Conservation (phyloP, 1,140 invertebrate species). For the Leptinotarsa texana region DNA sequence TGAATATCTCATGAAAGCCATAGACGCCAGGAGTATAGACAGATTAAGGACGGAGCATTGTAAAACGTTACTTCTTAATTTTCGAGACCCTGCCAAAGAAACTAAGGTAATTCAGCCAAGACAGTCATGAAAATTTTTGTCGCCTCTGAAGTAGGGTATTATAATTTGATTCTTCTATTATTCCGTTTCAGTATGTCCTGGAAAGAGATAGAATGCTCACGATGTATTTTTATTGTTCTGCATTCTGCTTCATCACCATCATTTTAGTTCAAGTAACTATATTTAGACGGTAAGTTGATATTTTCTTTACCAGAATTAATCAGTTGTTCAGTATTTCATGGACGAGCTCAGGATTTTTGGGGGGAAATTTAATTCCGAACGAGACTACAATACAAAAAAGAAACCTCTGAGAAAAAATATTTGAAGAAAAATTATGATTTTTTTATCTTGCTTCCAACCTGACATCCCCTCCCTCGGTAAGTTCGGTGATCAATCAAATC, state of each 20-base stretch:
- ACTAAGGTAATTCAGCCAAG: conserved; percentile 65
- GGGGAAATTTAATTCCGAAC: no score
- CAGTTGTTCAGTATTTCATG: no score
- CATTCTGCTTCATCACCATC: conserved; percentile 71
- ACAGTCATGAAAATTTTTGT: neutral
- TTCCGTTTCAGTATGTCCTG: conserved; percentile 69
- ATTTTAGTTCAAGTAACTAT: conserved; percentile 68
- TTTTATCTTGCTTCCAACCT: no score
- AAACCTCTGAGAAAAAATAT: no score
- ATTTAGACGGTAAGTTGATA: conserved; percentile 60
- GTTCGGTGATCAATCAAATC: no score
- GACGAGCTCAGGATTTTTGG: no score
- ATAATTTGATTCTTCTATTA: conserved; percentile 1
- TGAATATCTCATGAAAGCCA: conserved; percentile 90
- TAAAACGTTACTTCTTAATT: conserved; percentile 77
- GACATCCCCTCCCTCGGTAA: no score
- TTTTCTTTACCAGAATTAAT: no score
- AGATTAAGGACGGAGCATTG: conserved; percentile 83
- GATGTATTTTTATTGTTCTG: conserved; percentile 82
- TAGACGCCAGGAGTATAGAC: conserved; percentile 92
- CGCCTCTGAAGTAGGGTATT: no score
- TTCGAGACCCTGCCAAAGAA: conserved; percentile 77
- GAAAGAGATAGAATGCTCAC: conserved; percentile 83
- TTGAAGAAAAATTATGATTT: no score
- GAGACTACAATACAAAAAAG: no score